Percentiles rank a stretch among this genome's conserved stretches.
Evolutionary conservation across 2,888 invertebrate species (phyloP).

Genomic region (Mesochorus sp.): DNA sequence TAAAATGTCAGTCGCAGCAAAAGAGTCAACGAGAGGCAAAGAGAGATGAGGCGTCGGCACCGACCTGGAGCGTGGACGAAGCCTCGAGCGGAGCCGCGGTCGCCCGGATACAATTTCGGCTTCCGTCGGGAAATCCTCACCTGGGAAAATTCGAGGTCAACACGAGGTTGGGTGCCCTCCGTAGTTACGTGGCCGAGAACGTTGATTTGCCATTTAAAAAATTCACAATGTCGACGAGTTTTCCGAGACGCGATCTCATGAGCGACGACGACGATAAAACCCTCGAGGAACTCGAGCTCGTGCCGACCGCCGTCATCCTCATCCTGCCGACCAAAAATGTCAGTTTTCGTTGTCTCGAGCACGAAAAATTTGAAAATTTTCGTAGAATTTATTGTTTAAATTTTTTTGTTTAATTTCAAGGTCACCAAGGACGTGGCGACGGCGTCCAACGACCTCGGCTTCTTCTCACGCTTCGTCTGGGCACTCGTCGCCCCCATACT

Average conservation of each 20-base stretch:
- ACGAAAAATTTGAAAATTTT: neutral
- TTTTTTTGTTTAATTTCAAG: constrained; percentile 37
- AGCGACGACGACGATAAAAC: constrained; percentile 83
- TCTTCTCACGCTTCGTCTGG: constrained; percentile 85
- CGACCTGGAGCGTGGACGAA: no score
- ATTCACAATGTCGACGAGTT: constrained; percentile 90
- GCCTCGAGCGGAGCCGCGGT: constrained; percentile 77
- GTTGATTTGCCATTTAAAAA: constrained; percentile 83
- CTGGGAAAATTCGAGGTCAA: constrained; percentile 89
- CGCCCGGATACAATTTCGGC: constrained; percentile 92
- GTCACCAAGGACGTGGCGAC: constrained; percentile 73
- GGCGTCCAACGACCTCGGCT: constrained; percentile 80
- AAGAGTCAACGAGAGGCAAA: constrained; percentile 34
- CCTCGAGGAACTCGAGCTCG: constrained; percentile 87
- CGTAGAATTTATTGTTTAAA: neutral
- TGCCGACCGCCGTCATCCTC: constrained; percentile 90
- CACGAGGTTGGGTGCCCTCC: constrained; percentile 85
- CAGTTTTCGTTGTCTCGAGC: constrained; percentile 55
- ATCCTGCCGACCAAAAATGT: constrained; percentile 85
- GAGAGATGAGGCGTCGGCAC: neutral
- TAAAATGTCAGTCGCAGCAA: constrained; percentile 45
- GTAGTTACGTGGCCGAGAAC: constrained; percentile 83
- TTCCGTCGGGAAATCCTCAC: constrained; percentile 91
- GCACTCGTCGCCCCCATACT: constrained; percentile 85
- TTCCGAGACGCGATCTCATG: constrained; percentile 88